Percentiles rank a stretch among this genome's conserved stretches.
Evolutionary conservation across 2,888 invertebrate species (phyloP).

Genomic region (Ametastegia equiseti): DNA sequence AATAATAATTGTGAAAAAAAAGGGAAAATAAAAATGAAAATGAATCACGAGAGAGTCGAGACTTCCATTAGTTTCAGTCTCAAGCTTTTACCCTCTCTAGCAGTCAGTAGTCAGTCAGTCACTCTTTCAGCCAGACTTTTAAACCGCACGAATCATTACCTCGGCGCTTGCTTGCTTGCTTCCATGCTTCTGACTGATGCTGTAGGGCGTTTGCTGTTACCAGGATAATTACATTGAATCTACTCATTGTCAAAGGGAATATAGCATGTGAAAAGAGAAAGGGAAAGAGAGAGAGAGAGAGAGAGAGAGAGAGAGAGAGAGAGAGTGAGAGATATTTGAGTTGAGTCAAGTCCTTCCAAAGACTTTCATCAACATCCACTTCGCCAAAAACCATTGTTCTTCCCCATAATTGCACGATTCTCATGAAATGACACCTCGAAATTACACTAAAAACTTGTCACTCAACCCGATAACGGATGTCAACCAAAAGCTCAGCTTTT

Average conservation of each 20-base stretch:
- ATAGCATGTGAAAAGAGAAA: too few relatives aligned
- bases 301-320: not conserved
- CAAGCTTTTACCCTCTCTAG: not conserved
- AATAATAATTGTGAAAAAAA: too few relatives aligned
- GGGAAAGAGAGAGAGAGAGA: not conserved
- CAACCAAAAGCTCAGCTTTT: not conserved
- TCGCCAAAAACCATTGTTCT: constrained; percentile 1
- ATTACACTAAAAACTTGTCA: constrained; percentile 9
- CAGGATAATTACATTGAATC: constrained; percentile 19
- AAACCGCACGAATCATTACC: constrained; percentile 7
- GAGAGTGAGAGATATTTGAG: not conserved
- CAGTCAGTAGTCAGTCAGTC: not conserved
- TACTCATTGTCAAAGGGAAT: constrained; percentile 19
- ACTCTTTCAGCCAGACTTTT: not conserved
- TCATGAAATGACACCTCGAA: not conserved
- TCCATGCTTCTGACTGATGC: too few relatives aligned
- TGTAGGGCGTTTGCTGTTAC: not conserved
- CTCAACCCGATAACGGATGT: not conserved
- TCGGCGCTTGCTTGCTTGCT: not conserved
- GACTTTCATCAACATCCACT: constrained; percentile 26
- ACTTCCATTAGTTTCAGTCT: constrained; percentile 22
- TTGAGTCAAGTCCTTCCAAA: not conserved
- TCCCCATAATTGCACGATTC: not conserved
- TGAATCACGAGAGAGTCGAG: constrained; percentile 9
- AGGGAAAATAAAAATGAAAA: too few relatives aligned